phyloP scores from a whole-genome alignment of 1,140 invertebrate species.

The Anadara kagoshimensis region DNA sequence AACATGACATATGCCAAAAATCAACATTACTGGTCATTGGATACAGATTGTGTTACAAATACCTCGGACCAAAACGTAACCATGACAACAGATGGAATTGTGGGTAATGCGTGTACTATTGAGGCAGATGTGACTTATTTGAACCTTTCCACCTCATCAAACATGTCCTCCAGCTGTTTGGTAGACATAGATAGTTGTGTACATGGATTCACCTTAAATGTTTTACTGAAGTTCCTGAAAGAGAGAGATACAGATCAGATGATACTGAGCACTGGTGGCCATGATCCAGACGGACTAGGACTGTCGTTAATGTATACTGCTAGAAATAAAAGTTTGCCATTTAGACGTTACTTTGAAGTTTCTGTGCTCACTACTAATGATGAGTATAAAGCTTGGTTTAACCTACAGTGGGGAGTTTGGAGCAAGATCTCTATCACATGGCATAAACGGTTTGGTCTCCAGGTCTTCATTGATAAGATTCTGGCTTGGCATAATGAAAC shows the following conservation, averaged over 20 bases:
- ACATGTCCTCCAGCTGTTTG: conserved; percentile 11
- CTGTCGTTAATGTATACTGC: conserved; percentile 24
- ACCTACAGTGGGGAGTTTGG: conserved; percentile 22
- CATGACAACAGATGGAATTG: too few relatives aligned
- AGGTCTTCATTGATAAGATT: conserved; percentile 26
- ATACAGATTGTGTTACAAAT: too few relatives aligned
- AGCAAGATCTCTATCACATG: conserved; percentile 22
- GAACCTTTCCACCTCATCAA: too few relatives aligned
- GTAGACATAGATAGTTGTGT: conserved; percentile 25
- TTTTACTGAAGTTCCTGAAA: conserved; percentile 16
- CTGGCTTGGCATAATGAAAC: conserved; percentile 1
- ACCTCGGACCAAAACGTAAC: too few relatives aligned
- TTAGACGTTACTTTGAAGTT: conserved; percentile 31
- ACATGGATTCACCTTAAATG: conserved; percentile 23
- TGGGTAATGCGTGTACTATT: too few relatives aligned
- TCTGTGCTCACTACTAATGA: conserved; percentile 1
- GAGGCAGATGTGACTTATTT: too few relatives aligned
- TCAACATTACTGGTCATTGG: neutral
- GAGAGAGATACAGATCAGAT: conserved; percentile 28
- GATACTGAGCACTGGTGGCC: conserved; percentile 22
- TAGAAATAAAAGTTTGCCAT: conserved; percentile 28
- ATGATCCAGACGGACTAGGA: conserved; percentile 13
- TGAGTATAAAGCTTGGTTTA: conserved; percentile 34
- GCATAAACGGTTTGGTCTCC: conserved; percentile 24
- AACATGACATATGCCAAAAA: conserved; percentile 1